A percentile compares a stretch with the other conserved stretches of the same genome.
Evolutionary conservation across 2,888 invertebrate genomes (phyloP).

Genomic region (Clunio marinus): DNA sequence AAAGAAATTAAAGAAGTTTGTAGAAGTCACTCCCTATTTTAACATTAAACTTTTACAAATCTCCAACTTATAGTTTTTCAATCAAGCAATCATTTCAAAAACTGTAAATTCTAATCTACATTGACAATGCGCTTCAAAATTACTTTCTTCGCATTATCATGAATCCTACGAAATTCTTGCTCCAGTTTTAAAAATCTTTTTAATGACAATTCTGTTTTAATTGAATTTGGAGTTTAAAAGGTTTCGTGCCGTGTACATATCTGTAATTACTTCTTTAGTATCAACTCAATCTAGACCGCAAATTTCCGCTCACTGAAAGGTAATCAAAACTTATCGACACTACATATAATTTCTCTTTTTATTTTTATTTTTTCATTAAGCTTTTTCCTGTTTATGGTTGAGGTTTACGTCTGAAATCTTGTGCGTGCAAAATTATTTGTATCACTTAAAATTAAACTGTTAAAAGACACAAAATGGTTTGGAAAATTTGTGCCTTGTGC

Average conservation of each 20-base stretch:
- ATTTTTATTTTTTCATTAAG: not conserved
- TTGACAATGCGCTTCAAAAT: too few relatives aligned
- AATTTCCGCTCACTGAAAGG: constrained; percentile 29
- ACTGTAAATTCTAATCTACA: too few relatives aligned
- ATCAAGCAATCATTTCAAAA: too few relatives aligned
- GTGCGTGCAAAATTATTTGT: constrained; percentile 38
- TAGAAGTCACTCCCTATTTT: too few relatives aligned
- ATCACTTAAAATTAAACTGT: constrained; percentile 26
- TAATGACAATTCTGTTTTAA: not conserved
- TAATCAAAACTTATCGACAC: constrained; percentile 4
- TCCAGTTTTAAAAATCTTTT: too few relatives aligned
- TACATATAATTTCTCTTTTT: not conserved
- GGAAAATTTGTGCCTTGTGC: not conserved
- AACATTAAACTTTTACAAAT: too few relatives aligned
- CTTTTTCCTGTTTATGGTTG: not conserved
- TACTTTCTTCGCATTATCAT: too few relatives aligned
- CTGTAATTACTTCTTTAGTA: too few relatives aligned
- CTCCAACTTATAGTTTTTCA: too few relatives aligned
- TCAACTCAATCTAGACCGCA: constrained; percentile 28
- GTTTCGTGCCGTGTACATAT: too few relatives aligned
- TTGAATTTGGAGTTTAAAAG: not conserved
- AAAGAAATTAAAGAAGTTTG: too few relatives aligned
- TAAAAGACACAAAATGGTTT: constrained; percentile 10
- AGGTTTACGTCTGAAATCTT: constrained; percentile 23
- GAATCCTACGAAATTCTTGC: too few relatives aligned